A percentile compares a stretch with the other conserved stretches of the same genome.
phyloP scores from a whole-genome alignment of 1,140 invertebrate species.

The Bicyclus anynana region DNA sequence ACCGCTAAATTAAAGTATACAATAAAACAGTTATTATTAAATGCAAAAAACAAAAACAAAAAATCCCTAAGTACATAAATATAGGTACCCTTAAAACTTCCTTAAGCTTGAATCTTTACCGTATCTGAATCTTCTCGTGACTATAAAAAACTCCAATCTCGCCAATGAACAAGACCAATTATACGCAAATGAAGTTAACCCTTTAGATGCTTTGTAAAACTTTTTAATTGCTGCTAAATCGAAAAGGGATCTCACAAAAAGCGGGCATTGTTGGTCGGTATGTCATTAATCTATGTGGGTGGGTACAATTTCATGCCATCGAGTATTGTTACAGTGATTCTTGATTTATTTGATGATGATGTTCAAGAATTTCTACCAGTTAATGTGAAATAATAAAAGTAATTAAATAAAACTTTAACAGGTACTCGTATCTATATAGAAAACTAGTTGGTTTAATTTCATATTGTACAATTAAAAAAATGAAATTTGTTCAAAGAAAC shows the following conservation, averaged over 20 bases:
- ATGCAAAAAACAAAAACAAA: neutral
- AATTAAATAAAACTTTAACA: no score
- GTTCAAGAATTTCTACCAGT: conserved; percentile 13
- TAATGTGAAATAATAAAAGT: conserved; percentile 1
- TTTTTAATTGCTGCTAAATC: conserved; percentile 74
- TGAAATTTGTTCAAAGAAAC: no score
- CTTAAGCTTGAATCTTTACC: neutral
- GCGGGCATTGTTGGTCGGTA: conserved; percentile 44
- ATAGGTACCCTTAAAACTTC: no score
- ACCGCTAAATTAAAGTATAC: no score
- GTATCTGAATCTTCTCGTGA: conserved; percentile 14
- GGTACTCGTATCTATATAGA: no score
- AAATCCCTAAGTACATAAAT: neutral
- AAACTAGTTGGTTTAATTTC: no score
- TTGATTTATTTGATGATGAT: conserved; percentile 18
- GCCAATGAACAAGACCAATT: conserved; percentile 50
- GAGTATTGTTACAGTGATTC: conserved; percentile 27
- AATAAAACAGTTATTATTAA: no score
- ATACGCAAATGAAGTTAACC: conserved; percentile 65
- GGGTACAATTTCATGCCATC: conserved; percentile 51
- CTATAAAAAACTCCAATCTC: conserved; percentile 13
- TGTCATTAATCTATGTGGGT: conserved; percentile 68
- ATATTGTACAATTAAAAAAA: no score
- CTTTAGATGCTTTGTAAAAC: conserved; percentile 59
- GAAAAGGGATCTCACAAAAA: conserved; percentile 59